Evolutionary conservation across 2,888 invertebrate genomes (phyloP), one percentile per base, ranked within the genome.

Genomic region (Coenonympha glycerion): DNA sequence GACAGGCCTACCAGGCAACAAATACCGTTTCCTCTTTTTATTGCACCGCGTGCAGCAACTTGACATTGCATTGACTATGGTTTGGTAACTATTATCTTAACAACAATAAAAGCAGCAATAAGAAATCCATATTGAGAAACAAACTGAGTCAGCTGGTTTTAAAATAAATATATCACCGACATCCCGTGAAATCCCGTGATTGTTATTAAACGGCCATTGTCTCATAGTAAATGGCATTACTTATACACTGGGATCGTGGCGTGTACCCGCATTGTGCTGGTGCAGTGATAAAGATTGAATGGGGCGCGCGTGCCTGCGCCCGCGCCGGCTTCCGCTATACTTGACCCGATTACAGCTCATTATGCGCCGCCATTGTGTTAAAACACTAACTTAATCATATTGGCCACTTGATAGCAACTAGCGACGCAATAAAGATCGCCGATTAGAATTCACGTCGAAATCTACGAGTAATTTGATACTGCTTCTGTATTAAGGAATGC

Each of bases 321-420:
- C n/a, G n/a, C n/a, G n/a, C 59, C 60, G 53, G 73, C 71, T 83
- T 85, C 84, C 85, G 81, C 76, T 84, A 82, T 79, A 82, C 84
- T 85, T 85, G 85, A 85, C 85, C 83, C 66, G 66, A 68, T 78
- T 84, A 57, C 62, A 61, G 65, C 57, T 66, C 69, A 71, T 72
- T 71, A 71, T 58, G 49, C 47, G 37, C 33, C 39, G 45, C 57
- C 47, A 53, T 53, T 53, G 21, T 52, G 28, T 42, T 49, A 28
- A 21, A 49, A 34, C 24, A 15, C 9, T 31, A 34, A 45, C 45
- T 45, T 45, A 33, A 37, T 37, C n/a, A n/a, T n/a, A n/a, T n/a
- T n/a, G n/a, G n/a, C 11, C 13, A 37, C 37, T 37, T 36, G n/a
- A 36, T 36, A 11, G 36, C 36, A n/a, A n/a, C n/a, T n/a, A 11